Evolutionary conservation across 37 sponge, comb jelly and placozoan genomes (phyloP).

Genomic region (Tethya wilhelma): DNA sequence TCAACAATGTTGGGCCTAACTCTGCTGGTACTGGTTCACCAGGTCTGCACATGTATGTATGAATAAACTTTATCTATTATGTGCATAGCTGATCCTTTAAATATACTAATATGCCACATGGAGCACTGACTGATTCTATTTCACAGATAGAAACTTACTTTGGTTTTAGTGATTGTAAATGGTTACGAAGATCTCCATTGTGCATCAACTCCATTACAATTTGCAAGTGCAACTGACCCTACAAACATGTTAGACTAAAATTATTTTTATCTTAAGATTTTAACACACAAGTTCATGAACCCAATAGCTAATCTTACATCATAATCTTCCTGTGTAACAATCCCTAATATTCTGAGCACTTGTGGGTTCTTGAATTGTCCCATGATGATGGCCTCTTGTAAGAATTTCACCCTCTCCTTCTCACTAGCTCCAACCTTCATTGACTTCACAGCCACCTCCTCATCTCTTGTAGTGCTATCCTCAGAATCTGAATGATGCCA

Average conservation of each 20-base stretch:
- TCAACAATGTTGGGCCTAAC: constrained; percentile 1
- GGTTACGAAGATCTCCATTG: constrained; percentile 3
- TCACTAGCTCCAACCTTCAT: constrained; percentile 3
- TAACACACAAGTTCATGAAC: too few relatives aligned
- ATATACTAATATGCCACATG: too few relatives aligned
- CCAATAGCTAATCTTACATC: constrained; percentile 2
- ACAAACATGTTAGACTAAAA: too few relatives aligned
- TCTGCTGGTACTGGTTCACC: too few relatives aligned
- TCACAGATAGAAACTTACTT: too few relatives aligned
- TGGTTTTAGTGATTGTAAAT: background rate
- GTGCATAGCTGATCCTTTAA: too few relatives aligned
- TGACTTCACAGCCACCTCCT: constrained; percentile 38
- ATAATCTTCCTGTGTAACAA: background rate
- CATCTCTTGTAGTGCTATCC: background rate
- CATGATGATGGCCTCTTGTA: constrained; percentile 41
- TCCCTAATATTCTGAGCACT: background rate
- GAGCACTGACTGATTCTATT: too few relatives aligned
- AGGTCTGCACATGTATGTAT: too few relatives aligned
- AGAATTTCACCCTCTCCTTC: constrained; percentile 17
- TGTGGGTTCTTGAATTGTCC: constrained; percentile 41
- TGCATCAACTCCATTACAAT: background rate
- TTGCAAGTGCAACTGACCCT: background rate
- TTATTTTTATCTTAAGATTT: too few relatives aligned
- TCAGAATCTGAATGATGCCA: background rate
- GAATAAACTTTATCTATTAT: too few relatives aligned